Percentiles rank a stretch among this genome's conserved stretches.
Evolutionary conservation across 2,797 vertebrate species (phyloP).

Genomic region (Coccyzus lansbergi): DNA sequence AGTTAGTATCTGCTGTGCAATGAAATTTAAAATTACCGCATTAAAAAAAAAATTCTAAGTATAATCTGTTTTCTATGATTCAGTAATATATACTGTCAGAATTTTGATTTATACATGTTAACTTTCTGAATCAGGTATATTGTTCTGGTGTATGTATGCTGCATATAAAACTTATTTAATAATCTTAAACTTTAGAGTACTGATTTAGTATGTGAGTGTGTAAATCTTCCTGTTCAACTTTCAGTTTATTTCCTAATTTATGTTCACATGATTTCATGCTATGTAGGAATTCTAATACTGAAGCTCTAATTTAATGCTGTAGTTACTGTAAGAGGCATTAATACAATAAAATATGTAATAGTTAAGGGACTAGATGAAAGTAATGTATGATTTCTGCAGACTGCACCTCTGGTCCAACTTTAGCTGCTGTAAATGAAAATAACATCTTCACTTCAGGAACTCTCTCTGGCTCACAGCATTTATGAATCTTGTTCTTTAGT

Average conservation of each 20-base stretch:
- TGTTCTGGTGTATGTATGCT: slow-evolving; percentile 68
- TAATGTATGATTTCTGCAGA: slow-evolving; percentile 59
- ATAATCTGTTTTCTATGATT: slow-evolving; percentile 59
- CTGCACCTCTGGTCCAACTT: neutral
- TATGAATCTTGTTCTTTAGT: slow-evolving; percentile 6
- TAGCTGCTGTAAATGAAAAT: slow-evolving; percentile 22
- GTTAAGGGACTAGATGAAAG: slow-evolving; percentile 51
- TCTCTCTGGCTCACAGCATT: neutral
- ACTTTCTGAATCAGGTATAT: slow-evolving; percentile 68
- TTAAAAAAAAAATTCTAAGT: slow-evolving; percentile 54
- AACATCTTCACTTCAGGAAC: neutral
- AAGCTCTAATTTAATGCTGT: slow-evolving; percentile 67
- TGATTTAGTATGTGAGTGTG: slow-evolving; percentile 66
- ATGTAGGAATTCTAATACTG: slow-evolving; percentile 53
- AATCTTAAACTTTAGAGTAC: slow-evolving; percentile 66
- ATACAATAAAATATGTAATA: slow-evolving; percentile 60
- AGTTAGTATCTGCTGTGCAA: slow-evolving; percentile 25
- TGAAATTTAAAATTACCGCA: slow-evolving; percentile 29
- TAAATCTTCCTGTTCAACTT: slow-evolving; percentile 74
- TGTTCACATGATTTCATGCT: slow-evolving; percentile 49
- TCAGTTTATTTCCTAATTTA: slow-evolving; percentile 70
- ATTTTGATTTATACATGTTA: slow-evolving; percentile 68
- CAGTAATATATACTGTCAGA: slow-evolving; percentile 66
- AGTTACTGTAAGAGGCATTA: slow-evolving; percentile 71
- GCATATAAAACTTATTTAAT: slow-evolving; percentile 69